These are phyloP conservation scores for Gallinago undulata DNA, from an alignment of 2,113 vertebrate species.

Conservation along the genomic window DNA sequence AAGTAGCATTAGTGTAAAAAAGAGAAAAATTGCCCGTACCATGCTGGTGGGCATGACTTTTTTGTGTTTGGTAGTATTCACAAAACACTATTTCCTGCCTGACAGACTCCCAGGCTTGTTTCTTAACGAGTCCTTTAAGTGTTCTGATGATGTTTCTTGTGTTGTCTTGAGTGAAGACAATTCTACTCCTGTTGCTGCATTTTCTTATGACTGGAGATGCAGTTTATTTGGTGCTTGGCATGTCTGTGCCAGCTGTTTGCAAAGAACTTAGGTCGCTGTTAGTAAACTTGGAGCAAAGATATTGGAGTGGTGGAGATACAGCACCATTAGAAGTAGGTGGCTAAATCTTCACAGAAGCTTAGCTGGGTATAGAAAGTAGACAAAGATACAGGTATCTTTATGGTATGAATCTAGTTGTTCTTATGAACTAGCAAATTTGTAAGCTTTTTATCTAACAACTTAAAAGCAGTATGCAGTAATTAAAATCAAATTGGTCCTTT, in stretches of 20 bases:
- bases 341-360: neutral
- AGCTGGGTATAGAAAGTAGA: neutral
- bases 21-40: neutral
- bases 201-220: neutral
- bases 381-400: neutral
- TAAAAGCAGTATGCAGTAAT: neutral
- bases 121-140: neutral
- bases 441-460: neutral
- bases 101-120: neutral
- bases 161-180: neutral
- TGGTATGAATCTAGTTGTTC: neutral
- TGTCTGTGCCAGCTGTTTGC: neutral
- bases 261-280: neutral
- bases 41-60: neutral
- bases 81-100: neutral
- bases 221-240: neutral
- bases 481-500: neutral
- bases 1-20: neutral
- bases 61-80: neutral
- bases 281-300: neutral
- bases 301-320: neutral
- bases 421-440: neutral
- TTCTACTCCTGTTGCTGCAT: neutral
- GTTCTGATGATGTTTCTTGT: neutral
- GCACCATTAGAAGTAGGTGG: neutral